Percentiles rank a stretch among this genome's conserved stretches.
Evolutionary conservation across 2,888 invertebrate species (phyloP).

Genomic region (Callinectes sapidus): DNA sequence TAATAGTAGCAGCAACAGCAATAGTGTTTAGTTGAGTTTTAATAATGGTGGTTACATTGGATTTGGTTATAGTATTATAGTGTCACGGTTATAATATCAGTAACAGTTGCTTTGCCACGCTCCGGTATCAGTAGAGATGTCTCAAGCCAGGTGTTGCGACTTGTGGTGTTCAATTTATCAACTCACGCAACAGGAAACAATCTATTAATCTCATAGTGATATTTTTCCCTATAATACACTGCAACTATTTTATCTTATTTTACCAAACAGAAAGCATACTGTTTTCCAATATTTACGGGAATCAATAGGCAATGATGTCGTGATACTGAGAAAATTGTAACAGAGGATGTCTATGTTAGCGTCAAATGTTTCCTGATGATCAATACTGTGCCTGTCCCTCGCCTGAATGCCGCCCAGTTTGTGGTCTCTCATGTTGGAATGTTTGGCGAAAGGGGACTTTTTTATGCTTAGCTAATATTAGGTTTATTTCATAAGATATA

Average conservation of each 20-base stretch:
- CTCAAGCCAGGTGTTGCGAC: neutral
- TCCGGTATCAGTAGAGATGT: neutral
- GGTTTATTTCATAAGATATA: neutral
- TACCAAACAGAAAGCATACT: neutral
- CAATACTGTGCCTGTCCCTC: neutral
- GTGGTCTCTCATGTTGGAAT: neutral
- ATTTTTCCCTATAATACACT: neutral
- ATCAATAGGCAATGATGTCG: neutral
- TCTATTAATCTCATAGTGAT: neutral
- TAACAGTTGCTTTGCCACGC: neutral
- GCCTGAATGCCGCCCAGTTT: neutral
- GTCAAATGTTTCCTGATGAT: neutral
- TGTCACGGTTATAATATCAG: neutral
- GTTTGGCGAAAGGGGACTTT: neutral
- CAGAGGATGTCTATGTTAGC: neutral
- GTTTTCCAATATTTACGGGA: neutral
- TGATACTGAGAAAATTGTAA: neutral
- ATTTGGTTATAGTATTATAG: no score
- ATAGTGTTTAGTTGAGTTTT: neutral
- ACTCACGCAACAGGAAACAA: conserved; percentile 16
- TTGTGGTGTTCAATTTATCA: neutral
- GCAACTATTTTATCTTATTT: neutral
- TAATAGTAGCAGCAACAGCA: neutral
- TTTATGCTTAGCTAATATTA: neutral
- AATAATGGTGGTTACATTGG: no score